These are phyloP conservation scores for Pteropus rufus DNA, from an alignment of 2,797 vertebrate species.

Conservation along the genomic window DNA sequence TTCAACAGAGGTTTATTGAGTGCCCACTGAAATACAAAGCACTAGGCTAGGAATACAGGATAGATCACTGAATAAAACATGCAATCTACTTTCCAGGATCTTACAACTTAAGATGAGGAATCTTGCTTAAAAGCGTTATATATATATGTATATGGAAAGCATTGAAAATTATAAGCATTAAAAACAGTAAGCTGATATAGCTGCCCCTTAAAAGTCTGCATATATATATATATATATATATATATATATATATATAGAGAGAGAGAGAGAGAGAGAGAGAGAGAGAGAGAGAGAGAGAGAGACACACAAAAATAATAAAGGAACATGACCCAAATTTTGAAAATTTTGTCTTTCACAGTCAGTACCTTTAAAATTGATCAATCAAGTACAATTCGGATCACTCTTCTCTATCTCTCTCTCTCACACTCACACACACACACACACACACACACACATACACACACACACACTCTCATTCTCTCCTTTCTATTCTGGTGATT, in stretches of 20 bases:
- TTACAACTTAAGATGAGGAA: neutral
- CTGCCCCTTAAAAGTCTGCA: neutral
- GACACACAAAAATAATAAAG: too few species aligned
- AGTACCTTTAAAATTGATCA: neutral
- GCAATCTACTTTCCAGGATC: neutral
- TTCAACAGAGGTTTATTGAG: neutral
- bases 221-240: too few species aligned
- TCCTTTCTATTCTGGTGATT: neutral
- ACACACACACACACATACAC: too few species aligned
- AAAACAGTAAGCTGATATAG: neutral
- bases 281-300: too few species aligned
- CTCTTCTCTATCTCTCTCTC: neutral
- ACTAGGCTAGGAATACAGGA: neutral
- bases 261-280: too few species aligned
- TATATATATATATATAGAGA: too few species aligned
- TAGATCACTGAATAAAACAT: neutral
- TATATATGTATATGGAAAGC: neutral
- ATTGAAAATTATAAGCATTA: neutral
- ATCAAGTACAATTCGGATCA: neutral
- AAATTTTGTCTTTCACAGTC: neutral
- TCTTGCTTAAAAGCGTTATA: neutral
- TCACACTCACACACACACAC: too few species aligned
- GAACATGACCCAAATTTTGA: neutral
- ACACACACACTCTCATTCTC: neutral
- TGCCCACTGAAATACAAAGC: neutral